Evolutionary conservation across 1,140 invertebrate species (phyloP), one percentile per base, ranked within the genome.

Genomic region (Whitmania pigra): DNA sequence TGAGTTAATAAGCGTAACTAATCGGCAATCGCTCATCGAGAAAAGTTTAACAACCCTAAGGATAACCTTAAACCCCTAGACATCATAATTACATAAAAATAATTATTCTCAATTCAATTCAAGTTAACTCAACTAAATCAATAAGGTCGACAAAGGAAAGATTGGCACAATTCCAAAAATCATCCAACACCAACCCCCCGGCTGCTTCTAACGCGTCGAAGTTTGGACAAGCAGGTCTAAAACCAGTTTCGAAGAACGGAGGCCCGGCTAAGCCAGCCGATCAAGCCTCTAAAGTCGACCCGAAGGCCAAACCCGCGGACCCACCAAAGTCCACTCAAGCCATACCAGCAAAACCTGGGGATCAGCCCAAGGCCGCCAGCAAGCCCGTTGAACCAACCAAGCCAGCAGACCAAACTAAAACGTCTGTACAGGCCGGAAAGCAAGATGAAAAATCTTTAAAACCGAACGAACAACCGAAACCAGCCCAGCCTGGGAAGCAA

Each of bases 151-250:
- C 69, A 54, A 70, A 70, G 29, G 69, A 70, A 4, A 36, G 69
- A 49, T 22, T 70, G n/a, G 69, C 69, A 25, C 69, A 70, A 49
- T 25, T 70, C 22, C 69, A 70, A 22, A 36, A 70, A 29, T 25
- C 22, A 3, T 31, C 57, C 22, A 31, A 63, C 11, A 13, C 57
- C 22, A 22, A 63, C 11, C 57, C 57, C 29, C 22, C 57, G 29
- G 57, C 57, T 20, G 57, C 57, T 20, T 49, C 43, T 3, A 63
- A 63, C 20, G 40, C 40, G 40, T 43, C 40, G 40, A 63, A 63
- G 57, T 63, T 63, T 63, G 57, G 57, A 63, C 43, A 49, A 17
- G 43, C 43, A 49, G 43, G 43, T 13, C 29, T 63, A n/a, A 63
- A 63, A 31, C 57, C 57, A 25, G 57, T 63, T 63, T 63, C 57